Conservation (phyloP, 2,113 vertebrate species). For the Epinephelus lanceolatus region DNA sequence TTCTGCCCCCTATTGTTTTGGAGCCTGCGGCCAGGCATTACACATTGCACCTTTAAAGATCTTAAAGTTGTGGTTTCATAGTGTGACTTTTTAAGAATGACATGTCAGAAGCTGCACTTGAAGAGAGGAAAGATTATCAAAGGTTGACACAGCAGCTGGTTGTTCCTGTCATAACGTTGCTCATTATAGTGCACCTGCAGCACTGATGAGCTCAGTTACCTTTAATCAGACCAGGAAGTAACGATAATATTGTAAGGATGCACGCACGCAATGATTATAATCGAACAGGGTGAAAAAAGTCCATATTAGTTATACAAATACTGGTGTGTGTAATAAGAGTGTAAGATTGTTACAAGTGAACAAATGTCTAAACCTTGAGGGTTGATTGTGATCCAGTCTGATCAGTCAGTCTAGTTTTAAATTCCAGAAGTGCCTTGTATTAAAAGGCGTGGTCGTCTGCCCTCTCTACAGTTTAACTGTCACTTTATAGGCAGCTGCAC, state of each 20-base stretch:
- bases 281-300: background rate
- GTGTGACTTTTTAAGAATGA: too few relatives aligned
- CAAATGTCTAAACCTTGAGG: accelerated
- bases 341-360: background rate
- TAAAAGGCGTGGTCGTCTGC: background rate
- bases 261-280: background rate
- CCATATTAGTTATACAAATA: conserved; percentile 3
- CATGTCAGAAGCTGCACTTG: too few relatives aligned
- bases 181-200: background rate
- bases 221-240: conserved; percentile 22
- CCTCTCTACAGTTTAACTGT: background rate
- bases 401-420: background rate
- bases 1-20: too few relatives aligned
- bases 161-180: conserved; percentile 8
- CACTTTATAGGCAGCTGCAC: conserved; percentile 24
- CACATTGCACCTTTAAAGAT: too few relatives aligned
- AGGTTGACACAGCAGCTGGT: background rate
- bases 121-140: background rate
- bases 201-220: background rate
- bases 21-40: too few relatives aligned
- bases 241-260: background rate
- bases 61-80: too few relatives aligned
- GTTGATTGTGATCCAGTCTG: background rate
- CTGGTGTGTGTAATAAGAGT: background rate
- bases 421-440: conserved; percentile 13